Base-by-base conservation (phyloP, 2,113 vertebrate species). In the Corythornis cristatus region DNA sequence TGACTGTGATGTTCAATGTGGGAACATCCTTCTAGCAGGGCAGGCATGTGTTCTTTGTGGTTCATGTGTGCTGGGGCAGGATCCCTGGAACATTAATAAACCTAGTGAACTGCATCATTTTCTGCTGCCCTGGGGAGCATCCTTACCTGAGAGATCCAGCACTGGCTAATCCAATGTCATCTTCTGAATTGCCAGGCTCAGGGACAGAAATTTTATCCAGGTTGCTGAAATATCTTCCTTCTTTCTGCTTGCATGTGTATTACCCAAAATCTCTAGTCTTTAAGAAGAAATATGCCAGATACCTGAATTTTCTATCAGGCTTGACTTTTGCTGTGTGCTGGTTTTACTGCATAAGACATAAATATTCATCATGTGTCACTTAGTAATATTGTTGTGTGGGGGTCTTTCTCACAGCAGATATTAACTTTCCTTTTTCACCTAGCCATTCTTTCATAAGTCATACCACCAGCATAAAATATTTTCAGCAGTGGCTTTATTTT, bases 391-490 rank as follows among this genome's bases (percentile, higher is more conserved):
- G 43, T 70, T 82, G 75, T 15, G 53, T 17, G 54, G 14, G 50
- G 78, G 16, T 72, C 71, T 82, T 91, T 87, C 60, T 83, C 70
- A 60, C 20, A 67, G 46, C n/a, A 35, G 70, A 3, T 48, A 46
- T 70, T 76, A 83, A 83, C 54, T 90, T 91, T 84, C 54, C 78
- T 87, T 85, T 91, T 88, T 53, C 53, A 80, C 28, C n/a, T 89
- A 83, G 18, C 79, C 51, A 40, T 94, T 70, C 74, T 89, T 84
- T 89, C 64, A 16, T 83, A 72, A 90, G 60, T 94, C 87, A 91
- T 76, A 62, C 66, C 66, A 73, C 40, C 58, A 78, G 91, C 87
- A 80, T 82, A 51, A 71, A 88, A 35, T 83, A 35, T 60, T 89
- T 93, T 89, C 0, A 35, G 25, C 9, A 0, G 25, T 83, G 45